phyloP scores from a whole-genome alignment of 2,797 vertebrate genomes.

The Diceros bicornis region DNA sequence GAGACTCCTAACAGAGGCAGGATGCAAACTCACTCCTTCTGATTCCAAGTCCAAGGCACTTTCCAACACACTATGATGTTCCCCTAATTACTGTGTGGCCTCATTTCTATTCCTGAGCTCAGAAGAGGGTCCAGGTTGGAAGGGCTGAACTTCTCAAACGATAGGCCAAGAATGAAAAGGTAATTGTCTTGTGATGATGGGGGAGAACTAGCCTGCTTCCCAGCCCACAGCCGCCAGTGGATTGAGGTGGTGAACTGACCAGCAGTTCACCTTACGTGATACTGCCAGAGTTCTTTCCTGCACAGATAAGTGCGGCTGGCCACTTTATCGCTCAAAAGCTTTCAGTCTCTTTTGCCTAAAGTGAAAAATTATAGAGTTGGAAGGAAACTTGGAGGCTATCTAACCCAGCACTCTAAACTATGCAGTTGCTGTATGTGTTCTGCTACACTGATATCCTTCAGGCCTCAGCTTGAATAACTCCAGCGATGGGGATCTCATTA shows the following conservation, averaged over 20 bases:
- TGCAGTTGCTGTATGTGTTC: not conserved
- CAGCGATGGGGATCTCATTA: not conserved
- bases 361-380: not conserved
- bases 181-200: not conserved
- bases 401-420: not conserved
- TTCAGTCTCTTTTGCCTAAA: not conserved
- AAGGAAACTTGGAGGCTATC: not conserved
- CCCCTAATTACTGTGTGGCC: not conserved
- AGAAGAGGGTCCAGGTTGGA: not conserved
- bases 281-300: not conserved
- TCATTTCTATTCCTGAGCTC: not conserved
- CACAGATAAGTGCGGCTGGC: not conserved
- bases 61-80: not conserved
- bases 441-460: not conserved
- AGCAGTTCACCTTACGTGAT: not conserved
- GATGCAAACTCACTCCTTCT: not conserved
- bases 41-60: not conserved
- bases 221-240: not conserved
- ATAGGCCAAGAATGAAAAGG: not conserved
- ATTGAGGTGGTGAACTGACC: not conserved
- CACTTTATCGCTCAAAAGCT: not conserved
- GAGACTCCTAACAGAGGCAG: not conserved
- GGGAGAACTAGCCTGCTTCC: not conserved
- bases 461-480: not conserved
- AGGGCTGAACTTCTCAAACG: not conserved